phyloP scores from a whole-genome alignment of 2,797 vertebrate genomes.

The Cephalopachus bancanus region DNA sequence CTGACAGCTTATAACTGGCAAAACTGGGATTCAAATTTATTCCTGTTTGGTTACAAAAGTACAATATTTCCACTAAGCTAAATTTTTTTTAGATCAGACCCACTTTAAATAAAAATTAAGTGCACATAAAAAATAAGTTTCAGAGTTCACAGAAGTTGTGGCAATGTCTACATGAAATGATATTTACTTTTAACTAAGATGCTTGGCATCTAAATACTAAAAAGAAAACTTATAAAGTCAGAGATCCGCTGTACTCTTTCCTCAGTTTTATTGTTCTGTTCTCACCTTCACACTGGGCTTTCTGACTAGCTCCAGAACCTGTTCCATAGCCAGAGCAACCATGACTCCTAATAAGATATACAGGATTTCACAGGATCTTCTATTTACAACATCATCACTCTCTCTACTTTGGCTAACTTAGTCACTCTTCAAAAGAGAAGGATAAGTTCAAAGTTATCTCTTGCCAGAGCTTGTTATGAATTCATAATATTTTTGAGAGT shows the following conservation, averaged over 20 bases:
- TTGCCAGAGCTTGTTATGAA: conserved; percentile 22
- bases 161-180: background rate
- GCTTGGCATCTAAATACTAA: background rate
- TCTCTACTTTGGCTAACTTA: conserved; percentile 31
- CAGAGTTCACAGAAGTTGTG: conserved; percentile 37
- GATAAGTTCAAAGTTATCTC: conserved; percentile 12
- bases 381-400: background rate
- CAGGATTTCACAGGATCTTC: background rate
- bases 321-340: background rate
- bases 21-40: conserved; percentile 25
- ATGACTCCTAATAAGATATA: background rate
- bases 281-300: conserved; percentile 13
- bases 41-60: conserved; percentile 38
- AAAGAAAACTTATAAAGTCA: conserved; percentile 22
- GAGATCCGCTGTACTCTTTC: background rate
- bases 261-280: background rate
- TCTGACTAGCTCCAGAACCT: background rate
- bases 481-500: conserved; percentile 11
- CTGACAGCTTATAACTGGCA: background rate
- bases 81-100: conserved; percentile 23
- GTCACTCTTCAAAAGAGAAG: background rate
- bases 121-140: conserved; percentile 12
- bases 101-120: background rate
- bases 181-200: conserved; percentile 52
- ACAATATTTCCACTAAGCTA: background rate